Evolutionary conservation across 1,140 invertebrate species (phyloP), one percentile per base, ranked within the genome.

Genomic region (Papilio polytes): DNA sequence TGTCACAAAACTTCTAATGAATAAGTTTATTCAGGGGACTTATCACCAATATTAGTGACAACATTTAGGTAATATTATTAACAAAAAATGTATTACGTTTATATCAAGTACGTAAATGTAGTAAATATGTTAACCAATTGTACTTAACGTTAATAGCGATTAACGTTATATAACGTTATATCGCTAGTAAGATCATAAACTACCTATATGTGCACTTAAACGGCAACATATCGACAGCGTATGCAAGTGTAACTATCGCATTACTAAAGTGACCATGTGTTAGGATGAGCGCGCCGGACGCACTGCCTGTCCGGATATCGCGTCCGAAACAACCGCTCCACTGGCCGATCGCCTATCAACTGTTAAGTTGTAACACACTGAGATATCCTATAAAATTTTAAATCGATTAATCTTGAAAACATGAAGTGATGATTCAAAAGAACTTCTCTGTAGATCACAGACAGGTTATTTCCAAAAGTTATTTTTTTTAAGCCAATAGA

Each of bases 211-310:
- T 70, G 51, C 4, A 22, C 18, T 73, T 73, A 51, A 51, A 80
- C 26, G 13, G 12, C 13, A 36, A 56, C 53, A 56, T 74, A 73
- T 53, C 36, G 59, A 22, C 63, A 51, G 41, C 20, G 59, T 31
- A 70, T 31, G 59, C 59, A 20, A 63, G 12, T 70, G 63, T 70
- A 8, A 56, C 53, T 80, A 73, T 74, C 76, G 78, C 72, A 81
- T 76, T 76, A 80, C 77, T 66, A 63, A 78, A 83, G 77, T 85
- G 83, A 81, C 82, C 86, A 87, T 85, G 72, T 87, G 86, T 85
- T 81, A 13, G 86, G 86, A 74, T 66, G 85, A 85, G 72, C 80
- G 82, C 36, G 81, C 53, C 53, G 53, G 53, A 56, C 80, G 80
- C 80, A 77, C 46, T 80, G 80, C 74, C 56, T 66, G 15, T 56